Evolutionary conservation across 2,113 vertebrate species (phyloP).

Genomic region (Telmatochromis sp.): DNA sequence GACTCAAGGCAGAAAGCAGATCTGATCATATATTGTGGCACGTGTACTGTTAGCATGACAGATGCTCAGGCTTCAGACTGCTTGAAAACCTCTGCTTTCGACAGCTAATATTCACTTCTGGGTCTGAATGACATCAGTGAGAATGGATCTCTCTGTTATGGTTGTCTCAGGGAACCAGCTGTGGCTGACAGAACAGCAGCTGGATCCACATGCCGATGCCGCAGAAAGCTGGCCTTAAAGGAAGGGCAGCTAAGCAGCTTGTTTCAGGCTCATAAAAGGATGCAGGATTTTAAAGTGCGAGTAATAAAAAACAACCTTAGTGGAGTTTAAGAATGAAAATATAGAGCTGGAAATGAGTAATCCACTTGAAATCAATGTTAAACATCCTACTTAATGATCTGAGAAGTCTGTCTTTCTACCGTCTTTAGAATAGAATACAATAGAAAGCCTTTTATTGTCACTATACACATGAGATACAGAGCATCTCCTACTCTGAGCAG

Average conservation of each 20-base stretch:
- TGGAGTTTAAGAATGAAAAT: not conserved
- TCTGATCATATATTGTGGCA: not conserved
- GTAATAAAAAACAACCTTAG: not conserved
- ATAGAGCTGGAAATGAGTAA: not conserved
- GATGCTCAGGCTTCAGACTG: not conserved
- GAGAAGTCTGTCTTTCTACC: accelerated
- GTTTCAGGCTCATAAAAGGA: not conserved
- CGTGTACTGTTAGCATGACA: not conserved
- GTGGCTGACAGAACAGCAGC: not conserved
- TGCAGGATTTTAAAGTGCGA: not conserved
- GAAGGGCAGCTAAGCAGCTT: not conserved
- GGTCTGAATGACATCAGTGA: accelerated
- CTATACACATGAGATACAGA: not conserved
- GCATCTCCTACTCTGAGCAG: not conserved
- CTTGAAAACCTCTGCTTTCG: not conserved
- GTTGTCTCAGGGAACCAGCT: not conserved
- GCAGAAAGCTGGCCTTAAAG: not conserved
- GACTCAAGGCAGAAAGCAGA: accelerated
- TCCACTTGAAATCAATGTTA: not conserved
- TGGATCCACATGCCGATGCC: accelerated
- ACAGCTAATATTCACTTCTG: not conserved
- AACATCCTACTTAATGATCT: not conserved
- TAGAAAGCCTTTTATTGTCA: accelerated
- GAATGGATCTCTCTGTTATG: not conserved
- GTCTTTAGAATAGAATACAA: not conserved